Evolutionary conservation across 1,140 invertebrate species (phyloP).

Genomic region (Drosophila nikananu): DNA sequence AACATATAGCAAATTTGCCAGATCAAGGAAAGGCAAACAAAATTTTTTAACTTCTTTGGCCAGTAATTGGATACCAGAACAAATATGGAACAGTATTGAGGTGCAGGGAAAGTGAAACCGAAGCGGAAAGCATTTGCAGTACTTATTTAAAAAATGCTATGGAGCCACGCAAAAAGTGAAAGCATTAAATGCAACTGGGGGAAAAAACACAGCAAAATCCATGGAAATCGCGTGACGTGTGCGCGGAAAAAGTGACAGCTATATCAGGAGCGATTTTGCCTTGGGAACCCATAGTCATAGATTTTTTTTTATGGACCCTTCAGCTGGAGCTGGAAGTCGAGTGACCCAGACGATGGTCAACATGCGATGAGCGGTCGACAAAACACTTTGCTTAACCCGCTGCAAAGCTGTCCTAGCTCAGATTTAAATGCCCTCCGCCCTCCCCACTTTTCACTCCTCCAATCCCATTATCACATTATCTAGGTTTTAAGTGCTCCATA

Average conservation of each 20-base stretch:
- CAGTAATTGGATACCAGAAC: conserved; percentile 44
- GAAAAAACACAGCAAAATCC: conserved; percentile 7
- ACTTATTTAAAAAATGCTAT: not conserved
- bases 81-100: conserved; percentile 21
- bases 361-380: conserved; percentile 47
- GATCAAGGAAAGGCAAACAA: conserved; percentile 6
- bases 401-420: conserved; percentile 35
- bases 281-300: not conserved
- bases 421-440: conserved; percentile 16
- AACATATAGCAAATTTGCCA: conserved; percentile 6
- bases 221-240: conserved; percentile 49
- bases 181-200: conserved; percentile 12
- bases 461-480: conserved; percentile 34
- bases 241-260: conserved; percentile 34
- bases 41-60: not conserved
- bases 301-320: conserved; percentile 38
- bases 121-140: conserved; percentile 29
- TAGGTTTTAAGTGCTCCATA: conserved; percentile 57
- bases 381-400: conserved; percentile 56
- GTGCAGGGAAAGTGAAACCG: conserved; percentile 22
- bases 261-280: conserved; percentile 2
- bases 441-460: not conserved
- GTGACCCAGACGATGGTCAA: conserved; percentile 53
- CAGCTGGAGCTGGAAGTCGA: conserved; percentile 34
- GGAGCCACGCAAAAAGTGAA: conserved; percentile 16